Percentiles rank a stretch among this genome's conserved stretches.
Evolutionary conservation across 2,888 invertebrate genomes (phyloP).

Genomic region (Mimas tiliae): DNA sequence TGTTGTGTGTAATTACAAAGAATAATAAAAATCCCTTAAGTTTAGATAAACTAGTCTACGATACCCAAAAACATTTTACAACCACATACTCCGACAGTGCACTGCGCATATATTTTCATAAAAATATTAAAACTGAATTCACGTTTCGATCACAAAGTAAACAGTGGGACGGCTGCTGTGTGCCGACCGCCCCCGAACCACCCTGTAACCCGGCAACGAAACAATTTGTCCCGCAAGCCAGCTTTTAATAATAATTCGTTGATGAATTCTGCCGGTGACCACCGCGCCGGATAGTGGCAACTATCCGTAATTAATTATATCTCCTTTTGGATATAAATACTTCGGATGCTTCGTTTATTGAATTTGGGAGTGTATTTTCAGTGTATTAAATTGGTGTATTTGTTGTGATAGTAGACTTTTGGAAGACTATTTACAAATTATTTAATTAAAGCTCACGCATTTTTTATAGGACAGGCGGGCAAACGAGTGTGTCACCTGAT

Average conservation of each 20-base stretch:
- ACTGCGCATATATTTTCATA: neutral
- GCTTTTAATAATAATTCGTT: slow-evolving; percentile 71
- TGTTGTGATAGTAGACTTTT: neutral
- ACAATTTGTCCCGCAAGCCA: slow-evolving; percentile 66
- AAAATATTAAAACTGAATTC: slow-evolving; percentile 13
- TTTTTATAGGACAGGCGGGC: too few relatives aligned
- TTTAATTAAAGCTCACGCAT: too few relatives aligned
- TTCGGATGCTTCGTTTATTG: slow-evolving; percentile 66
- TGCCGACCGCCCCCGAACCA: slow-evolving; percentile 15
- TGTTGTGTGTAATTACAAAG: too few relatives aligned
- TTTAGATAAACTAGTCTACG: too few relatives aligned
- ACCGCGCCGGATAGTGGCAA: slow-evolving; percentile 53
- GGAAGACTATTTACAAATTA: too few relatives aligned
- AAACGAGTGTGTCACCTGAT: too few relatives aligned
- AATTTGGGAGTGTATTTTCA: slow-evolving; percentile 36
- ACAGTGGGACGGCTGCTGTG: slow-evolving; percentile 32
- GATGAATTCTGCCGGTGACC: slow-evolving; percentile 68
- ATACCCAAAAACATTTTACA: neutral
- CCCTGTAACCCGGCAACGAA: slow-evolving; percentile 55
- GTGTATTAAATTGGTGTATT: neutral
- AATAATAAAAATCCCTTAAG: too few relatives aligned
- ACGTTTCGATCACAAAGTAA: slow-evolving; percentile 34
- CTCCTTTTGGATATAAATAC: slow-evolving; percentile 67
- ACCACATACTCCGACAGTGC: neutral
- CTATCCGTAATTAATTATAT: slow-evolving; percentile 69